Evolutionary conservation across 2,888 invertebrate species (phyloP).

Genomic region (Tholera decimalis): DNA sequence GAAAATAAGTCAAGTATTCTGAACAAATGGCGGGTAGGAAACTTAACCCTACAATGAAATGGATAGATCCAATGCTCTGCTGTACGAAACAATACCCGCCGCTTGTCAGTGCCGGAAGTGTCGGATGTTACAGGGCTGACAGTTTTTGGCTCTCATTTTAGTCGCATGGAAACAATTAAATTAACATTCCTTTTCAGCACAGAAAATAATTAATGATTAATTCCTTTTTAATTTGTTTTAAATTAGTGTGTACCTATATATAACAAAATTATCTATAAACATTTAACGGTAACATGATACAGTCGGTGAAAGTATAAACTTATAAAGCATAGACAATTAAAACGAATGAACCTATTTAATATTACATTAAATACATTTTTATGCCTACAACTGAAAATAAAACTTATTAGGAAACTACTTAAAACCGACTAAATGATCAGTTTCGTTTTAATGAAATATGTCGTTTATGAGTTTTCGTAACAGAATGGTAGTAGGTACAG

Average conservation of each 20-base stretch:
- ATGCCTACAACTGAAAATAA: too few relatives aligned
- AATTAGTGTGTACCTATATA: too few relatives aligned
- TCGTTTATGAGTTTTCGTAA: too few relatives aligned
- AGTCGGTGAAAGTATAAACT: too few relatives aligned
- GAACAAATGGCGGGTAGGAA: constrained; percentile 52
- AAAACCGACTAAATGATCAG: too few relatives aligned
- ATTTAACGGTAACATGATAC: too few relatives aligned
- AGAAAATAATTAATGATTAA: constrained; percentile 18
- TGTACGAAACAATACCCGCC: constrained; percentile 76
- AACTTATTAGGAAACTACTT: too few relatives aligned
- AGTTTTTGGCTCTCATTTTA: constrained; percentile 51
- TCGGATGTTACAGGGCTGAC: constrained; percentile 72
- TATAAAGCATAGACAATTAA: neutral
- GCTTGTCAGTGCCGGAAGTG: constrained; percentile 73
- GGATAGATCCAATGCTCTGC: constrained; percentile 72
- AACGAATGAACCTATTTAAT: neutral
- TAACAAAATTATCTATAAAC: too few relatives aligned
- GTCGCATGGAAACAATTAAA: constrained; percentile 37
- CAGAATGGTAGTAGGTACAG: neutral
- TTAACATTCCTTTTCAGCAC: constrained; percentile 15
- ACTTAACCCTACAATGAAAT: constrained; percentile 69
- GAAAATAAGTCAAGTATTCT: constrained; percentile 57
- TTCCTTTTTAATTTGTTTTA: constrained; percentile 3
- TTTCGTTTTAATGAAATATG: too few relatives aligned
- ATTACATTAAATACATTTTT: neutral